Base-by-base conservation (phyloP, 2,888 invertebrate genomes). In the Tanytarsus gracilentus region DNA sequence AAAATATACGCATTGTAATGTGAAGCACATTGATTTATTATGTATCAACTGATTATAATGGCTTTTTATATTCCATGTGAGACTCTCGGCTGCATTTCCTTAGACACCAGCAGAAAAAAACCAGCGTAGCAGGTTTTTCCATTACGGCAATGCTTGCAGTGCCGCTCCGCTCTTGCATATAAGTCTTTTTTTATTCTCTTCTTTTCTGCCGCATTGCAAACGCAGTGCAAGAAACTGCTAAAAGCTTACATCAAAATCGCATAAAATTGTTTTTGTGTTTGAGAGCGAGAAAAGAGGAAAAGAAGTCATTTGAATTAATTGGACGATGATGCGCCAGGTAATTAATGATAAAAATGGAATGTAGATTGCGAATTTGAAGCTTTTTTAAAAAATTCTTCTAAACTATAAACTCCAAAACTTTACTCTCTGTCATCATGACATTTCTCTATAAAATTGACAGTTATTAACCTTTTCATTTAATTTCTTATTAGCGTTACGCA, bases 31-130 rank as follows among this genome's bases (percentile, higher is more conserved):
- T 58, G 58, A 58, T 58, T 58, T 58, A 58, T 58, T 48, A 58
- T 58, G 58, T 58, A 58, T 58, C 58, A 58, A 58, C 48, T 58
- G 58, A 58, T 58, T 58, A 48, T 58, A 58, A 58, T 58, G 58
- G 58, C 25, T 48, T 36, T 40, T 39, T 51, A 30, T 51, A 30
- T 30, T 26, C 30, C 30, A 30, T 30, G 9, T 9, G 30, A 30
- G n/a, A n/a, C n/a, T n/a, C n/a, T n/a, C n/a, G n/a, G n/a, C n/a
- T n/a, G n/a, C n/a, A n/a, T n/a, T n/a, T n/a, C n/a, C n/a, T n/a
- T n/a, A n/a, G n/a, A n/a, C n/a, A 33, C 6, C 9, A 5, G 11
- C 40, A 40, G 18, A 40, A 40, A 8, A 5, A 44, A 44, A 44
- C 44, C 44, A 44, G 44, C 18, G 44, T 21, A 44, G 44, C 44